Conservation (phyloP, 2,888 invertebrate species). For the Euplagia quadripunctaria region DNA sequence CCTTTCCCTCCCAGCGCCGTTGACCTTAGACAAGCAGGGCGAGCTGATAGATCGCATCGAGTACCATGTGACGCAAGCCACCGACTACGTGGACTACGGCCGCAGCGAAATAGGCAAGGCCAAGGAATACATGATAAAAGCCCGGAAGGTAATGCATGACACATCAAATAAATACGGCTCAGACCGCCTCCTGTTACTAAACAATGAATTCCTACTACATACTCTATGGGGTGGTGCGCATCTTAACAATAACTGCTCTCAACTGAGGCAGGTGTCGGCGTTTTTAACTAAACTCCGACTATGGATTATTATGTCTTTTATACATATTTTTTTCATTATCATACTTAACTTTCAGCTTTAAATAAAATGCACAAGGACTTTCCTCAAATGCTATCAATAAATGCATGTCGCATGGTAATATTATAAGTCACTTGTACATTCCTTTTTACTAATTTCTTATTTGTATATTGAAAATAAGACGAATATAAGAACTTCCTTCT, state of each 20-base stretch:
- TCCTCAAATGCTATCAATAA: slow-evolving; percentile 1
- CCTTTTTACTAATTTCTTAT: background rate
- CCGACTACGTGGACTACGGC: slow-evolving; percentile 94
- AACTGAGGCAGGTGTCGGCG: slow-evolving; percentile 14
- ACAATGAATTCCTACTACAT: slow-evolving; percentile 30
- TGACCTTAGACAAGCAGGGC: slow-evolving; percentile 90
- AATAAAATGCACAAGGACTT: slow-evolving; percentile 19
- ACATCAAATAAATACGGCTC: slow-evolving; percentile 28
- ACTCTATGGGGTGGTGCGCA: slow-evolving; percentile 38
- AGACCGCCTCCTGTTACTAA: slow-evolving; percentile 39
- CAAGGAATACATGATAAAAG: slow-evolving; percentile 94
- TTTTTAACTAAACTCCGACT: slow-evolving; percentile 14
- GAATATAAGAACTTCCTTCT: background rate
- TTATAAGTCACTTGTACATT: slow-evolving; percentile 3
- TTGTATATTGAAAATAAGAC: background rate
- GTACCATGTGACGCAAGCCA: slow-evolving; percentile 95
- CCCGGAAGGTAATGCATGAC: slow-evolving; percentile 91
- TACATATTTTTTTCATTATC: background rate
- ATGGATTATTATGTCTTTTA: slow-evolving; percentile 10
- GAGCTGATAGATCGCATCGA: slow-evolving; percentile 98
- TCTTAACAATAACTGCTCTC: slow-evolving; percentile 33
- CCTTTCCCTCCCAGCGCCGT: slow-evolving; percentile 77
- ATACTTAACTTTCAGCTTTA: slow-evolving; percentile 15
- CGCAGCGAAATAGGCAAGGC: slow-evolving; percentile 93
- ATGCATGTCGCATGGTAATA: slow-evolving; percentile 41